phyloP scores from a whole-genome alignment of 2,113 vertebrate genomes.

The Onychorhynchus coronatus region DNA sequence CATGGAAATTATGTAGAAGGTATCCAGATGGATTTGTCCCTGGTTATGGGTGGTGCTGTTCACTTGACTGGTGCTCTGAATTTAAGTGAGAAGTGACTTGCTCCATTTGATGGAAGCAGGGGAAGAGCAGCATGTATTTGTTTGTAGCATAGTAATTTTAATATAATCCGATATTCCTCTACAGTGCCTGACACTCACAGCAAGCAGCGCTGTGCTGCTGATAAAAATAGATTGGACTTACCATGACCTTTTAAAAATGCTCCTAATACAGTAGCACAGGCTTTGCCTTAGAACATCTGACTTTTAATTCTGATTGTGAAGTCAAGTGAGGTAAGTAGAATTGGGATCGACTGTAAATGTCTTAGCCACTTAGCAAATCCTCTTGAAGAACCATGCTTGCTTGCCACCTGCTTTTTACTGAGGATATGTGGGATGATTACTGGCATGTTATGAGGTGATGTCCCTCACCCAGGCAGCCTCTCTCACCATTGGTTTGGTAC shows the following conservation, averaged over 20 bases:
- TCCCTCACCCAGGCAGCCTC: not conserved
- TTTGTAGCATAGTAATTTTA: not conserved
- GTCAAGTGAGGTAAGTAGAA: slow-evolving; percentile 47
- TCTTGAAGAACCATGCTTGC: slow-evolving; percentile 4
- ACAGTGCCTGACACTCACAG: not conserved
- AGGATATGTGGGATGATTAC: not conserved
- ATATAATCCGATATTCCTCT: not conserved
- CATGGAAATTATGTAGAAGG: not conserved
- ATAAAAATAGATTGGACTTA: slow-evolving; percentile 30
- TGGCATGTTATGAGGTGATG: not conserved
- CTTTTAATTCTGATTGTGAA: slow-evolving; percentile 59
- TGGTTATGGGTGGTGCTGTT: not conserved
- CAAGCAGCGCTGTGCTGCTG: not conserved
- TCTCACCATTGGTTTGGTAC: not conserved
- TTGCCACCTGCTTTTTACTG: not conserved
- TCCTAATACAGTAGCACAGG: slow-evolving; percentile 42
- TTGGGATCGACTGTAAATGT: slow-evolving; percentile 23
- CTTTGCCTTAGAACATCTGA: slow-evolving; percentile 51
- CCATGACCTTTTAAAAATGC: slow-evolving; percentile 42
- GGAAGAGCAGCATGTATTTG: not conserved
- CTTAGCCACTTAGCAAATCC: slow-evolving; percentile 49
- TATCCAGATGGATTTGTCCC: not conserved
- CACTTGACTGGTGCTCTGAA: not conserved
- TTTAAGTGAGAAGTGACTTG: not conserved
- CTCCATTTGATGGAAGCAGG: not conserved